These are phyloP conservation scores for Drosophila insularis DNA, from an alignment of 1,140 invertebrate species.

Conservation along the genomic window DNA sequence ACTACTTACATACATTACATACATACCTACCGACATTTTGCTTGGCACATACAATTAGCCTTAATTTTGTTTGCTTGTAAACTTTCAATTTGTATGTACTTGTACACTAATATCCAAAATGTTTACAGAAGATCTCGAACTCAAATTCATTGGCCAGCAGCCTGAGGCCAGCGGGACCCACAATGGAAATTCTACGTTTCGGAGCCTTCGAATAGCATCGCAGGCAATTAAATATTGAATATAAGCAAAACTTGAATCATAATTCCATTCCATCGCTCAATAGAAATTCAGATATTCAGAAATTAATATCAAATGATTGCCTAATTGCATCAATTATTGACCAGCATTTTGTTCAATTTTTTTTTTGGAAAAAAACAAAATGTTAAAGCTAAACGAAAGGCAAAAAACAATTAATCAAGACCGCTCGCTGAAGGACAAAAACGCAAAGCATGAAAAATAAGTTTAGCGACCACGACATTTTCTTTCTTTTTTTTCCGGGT, in stretches of 20 bases:
- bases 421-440: not conserved
- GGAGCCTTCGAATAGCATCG: constrained; percentile 62
- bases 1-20: constrained; percentile 5
- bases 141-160: constrained; percentile 62
- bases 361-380: constrained; percentile 11
- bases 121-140: constrained; percentile 71
- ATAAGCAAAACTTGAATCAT: constrained; percentile 28
- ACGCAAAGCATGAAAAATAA: constrained; percentile 3
- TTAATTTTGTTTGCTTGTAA: constrained; percentile 54
- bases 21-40: not conserved
- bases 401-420: constrained; percentile 68
- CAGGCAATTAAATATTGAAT: constrained; percentile 42
- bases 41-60: constrained; percentile 26
- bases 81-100: constrained; percentile 31
- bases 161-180: constrained; percentile 46
- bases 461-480: constrained; percentile 18
- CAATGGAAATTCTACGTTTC: constrained; percentile 64
- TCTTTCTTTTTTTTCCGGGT: constrained; percentile 13
- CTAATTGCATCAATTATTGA: constrained; percentile 68
- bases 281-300: not conserved
- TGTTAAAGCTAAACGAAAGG: constrained; percentile 33
- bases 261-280: constrained; percentile 17
- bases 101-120: constrained; percentile 47
- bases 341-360: constrained; percentile 36
- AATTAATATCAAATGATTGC: constrained; percentile 36